Percentiles rank a stretch among this genome's conserved stretches.
Conservation (phyloP, 2,888 invertebrate genomes). For the Taenaris catops region DNA sequence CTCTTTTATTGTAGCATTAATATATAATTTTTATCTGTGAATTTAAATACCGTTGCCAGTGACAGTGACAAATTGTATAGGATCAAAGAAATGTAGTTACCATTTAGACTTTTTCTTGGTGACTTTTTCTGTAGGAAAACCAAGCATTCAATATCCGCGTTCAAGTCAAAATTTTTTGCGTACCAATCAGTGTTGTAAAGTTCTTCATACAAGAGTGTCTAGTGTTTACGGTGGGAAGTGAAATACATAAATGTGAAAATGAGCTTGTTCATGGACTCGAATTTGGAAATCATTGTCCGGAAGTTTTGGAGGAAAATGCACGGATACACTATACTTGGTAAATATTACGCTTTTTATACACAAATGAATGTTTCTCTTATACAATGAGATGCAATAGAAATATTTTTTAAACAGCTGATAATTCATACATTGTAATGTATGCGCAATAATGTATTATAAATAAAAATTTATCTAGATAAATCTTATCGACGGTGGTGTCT, state of each 20-base stretch:
- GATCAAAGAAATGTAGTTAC: not conserved
- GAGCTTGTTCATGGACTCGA: conserved; percentile 10
- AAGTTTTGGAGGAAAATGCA: conserved; percentile 47
- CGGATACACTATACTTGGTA: conserved; percentile 59
- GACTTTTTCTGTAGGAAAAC: conserved; percentile 11
- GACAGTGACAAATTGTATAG: no score
- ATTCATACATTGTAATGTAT: no score
- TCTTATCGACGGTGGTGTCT: no score
- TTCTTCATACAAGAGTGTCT: not conserved
- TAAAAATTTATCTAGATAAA: no score
- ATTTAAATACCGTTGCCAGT: no score
- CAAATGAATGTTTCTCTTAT: no score
- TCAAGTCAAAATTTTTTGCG: conserved; percentile 2
- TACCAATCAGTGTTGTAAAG: not conserved
- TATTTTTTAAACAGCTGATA: no score
- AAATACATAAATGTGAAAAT: conserved; percentile 5
- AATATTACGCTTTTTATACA: no score
- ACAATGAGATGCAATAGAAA: no score
- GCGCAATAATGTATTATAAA: no score
- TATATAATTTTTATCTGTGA: no score
- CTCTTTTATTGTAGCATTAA: no score
- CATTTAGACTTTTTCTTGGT: conserved; percentile 1
- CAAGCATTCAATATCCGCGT: conserved; percentile 5
- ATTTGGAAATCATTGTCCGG: conserved; percentile 41
- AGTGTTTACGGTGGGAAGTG: not conserved